Base-by-base conservation (phyloP, 1,140 invertebrate genomes). In the Papilio polytes region DNA sequence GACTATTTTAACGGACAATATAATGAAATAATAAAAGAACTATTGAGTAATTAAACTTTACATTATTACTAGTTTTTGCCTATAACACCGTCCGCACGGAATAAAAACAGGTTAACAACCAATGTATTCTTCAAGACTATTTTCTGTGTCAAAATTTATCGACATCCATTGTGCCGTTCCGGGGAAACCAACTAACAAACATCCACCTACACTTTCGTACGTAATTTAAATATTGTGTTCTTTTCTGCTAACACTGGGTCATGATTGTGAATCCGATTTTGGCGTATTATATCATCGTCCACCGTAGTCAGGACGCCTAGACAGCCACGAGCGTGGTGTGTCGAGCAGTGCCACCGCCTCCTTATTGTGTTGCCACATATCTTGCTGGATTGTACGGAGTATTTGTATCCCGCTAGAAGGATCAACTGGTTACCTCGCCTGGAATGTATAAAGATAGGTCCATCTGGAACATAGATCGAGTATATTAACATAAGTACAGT, bases 321-420 rank as follows among this genome's bases (percentile, higher is more conserved):
- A 78, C 89, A 91, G 2, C 84, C 83, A 6, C 73, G 70, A 12
- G 77, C 59, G 48, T 78, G 78, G 63, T 87, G 83, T 1, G 83
- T 85, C 1, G 87, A 85, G 59, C 88, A 90, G 12, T 72, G 70
- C 87, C 87, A 89, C n/a, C 83, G 72, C 18, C 56, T 80, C 48
- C 53, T 82, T 20, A 56, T 8, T 10, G 22, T 13, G 20, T 15
- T 53, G 6, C 48, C 22, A 18, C 56, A 18, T 36, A 48, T 63
- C 3, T 78, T 56, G 8, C n/a, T 63, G 31, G 41, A 48, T 70
- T 82, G 82, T 18, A 76, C 76, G 9, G 81, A 84, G n/a, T 82
- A 84, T 18, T 77, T 84, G 36, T 84, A 84, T 1, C 83, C 83
- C 2, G 48, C 66, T 20, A 82, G 70, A 10, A 84, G 51, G 15